Base-by-base conservation (phyloP, 35 echinoderm and acorn worm genomes). In the Strongylocentrotus purpuratus region DNA sequence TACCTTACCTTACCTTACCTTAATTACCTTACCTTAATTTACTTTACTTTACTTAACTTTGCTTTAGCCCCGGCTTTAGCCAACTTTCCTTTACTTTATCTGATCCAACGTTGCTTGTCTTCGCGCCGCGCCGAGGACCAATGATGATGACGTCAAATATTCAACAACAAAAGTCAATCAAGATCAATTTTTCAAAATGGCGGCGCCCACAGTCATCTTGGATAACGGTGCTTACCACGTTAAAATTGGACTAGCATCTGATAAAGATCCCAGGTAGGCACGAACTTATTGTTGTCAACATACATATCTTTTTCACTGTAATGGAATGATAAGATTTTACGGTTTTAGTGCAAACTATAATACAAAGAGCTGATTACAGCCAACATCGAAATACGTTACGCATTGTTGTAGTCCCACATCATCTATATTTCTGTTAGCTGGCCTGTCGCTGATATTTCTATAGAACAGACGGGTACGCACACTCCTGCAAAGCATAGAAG, bases 171-270 rank as follows among this genome's bases (percentile, higher is more conserved):
- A 41, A 1, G 35, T 41, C 35, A 41, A 41, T 0, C 35, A 41
- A 41, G 35, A 41, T 41, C 35, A 41, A 41, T 41, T 41, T 41
- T 32, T 46, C 88, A 96, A 96, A 33, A 96, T 96, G 95, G 95
- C 95, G 48, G 89, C 95, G 22, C 59, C 96, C 88, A 88, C 61
- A 7, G 88, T 98, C 13, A 88, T 96, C 47, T 86, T 98, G 61
- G 97, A 98, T 60, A 98, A 97, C 41, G 97, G 97, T 31, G 97
- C 97, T 47, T 96, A 95, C 86, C 60, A 88, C 8, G 97, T 94
- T 13, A 98, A 98, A 87, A 96, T 98, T 70, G 97, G 97, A 25
- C 48, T 94, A 61, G 88, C 95, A 93, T 94, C 28, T 61, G 95
- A 95, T 12, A 48, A 92, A 7, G 95, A 98, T n/a, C 97, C 97